Base-by-base conservation (phyloP, 2,113 vertebrate species). In the Cyprinodon brontotheroides region DNA sequence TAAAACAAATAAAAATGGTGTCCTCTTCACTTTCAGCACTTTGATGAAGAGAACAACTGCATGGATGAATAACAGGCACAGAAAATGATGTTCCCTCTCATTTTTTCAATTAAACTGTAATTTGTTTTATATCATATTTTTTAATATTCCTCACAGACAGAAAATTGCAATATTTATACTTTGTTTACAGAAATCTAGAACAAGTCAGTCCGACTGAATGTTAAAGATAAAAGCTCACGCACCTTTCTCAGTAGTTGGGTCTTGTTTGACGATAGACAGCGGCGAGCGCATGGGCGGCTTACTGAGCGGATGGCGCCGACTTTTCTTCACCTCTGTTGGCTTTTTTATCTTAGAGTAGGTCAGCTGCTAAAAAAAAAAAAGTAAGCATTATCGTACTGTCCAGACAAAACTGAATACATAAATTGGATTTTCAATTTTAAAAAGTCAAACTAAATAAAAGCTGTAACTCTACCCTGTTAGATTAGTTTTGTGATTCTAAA, bases 301-400 rank as follows among this genome's bases (percentile, higher is more conserved):
- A 82, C 95, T 97, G 87, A 99, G 90, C 0, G 98, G 98, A 75
- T 99, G 98, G 3, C 98, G 95, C 0, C 98, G 94, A 76, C 97
- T 99, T 92, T 97, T 99, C 80, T 97, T 99, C 53, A 98, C 96
- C 86, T 97, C 96, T 82, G 96, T 95, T 84, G 96, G 96, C 87
- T 96, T 91, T 92, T 97, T 98, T 88, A 95, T 80, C 78, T 97
- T 96, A 17, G 95, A 85, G 84, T 95, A 98, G 11, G 92, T 88
- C 20, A 92, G 77, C 96, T 98, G 86, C 72, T 0, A 48, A 68
- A 50, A 74, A 8, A 69, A 39, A 29, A 57, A 29, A 29, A 29
- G 29, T 29, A 29, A 29, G 29, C 29, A 29, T 3, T n/a, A 61
- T 67, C 3, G 14, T n/a, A 3, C 47, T 0, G 17, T 47, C 40